phyloP scores from a whole-genome alignment of 2,797 vertebrate species.

The Chloroceryle inda region DNA sequence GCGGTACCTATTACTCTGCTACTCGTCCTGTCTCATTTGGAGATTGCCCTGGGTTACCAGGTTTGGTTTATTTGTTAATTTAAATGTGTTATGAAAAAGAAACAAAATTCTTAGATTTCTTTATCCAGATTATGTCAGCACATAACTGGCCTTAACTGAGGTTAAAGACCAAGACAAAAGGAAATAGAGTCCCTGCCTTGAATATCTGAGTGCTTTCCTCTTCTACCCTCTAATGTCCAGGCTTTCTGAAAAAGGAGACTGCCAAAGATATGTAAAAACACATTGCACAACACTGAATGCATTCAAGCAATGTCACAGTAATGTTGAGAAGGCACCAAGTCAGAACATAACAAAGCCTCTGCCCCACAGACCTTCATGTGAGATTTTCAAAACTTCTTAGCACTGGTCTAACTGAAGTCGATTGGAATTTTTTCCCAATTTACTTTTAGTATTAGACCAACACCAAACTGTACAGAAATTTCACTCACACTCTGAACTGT shows the following conservation, averaged over 20 bases:
- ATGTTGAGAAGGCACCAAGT: neutral
- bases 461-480: neutral
- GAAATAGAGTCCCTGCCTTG: neutral
- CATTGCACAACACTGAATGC: neutral
- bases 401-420: neutral
- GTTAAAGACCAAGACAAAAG: neutral
- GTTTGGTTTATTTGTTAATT: neutral
- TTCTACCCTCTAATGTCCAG: neutral
- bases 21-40: neutral
- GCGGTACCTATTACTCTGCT: neutral
- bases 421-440: neutral
- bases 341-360: neutral
- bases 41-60: neutral
- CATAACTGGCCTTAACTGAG: neutral
- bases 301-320: constrained; percentile 8
- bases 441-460: neutral
- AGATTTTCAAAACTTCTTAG: neutral
- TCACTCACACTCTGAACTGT: neutral
- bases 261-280: neutral
- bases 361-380: neutral
- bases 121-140: neutral
- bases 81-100: neutral
- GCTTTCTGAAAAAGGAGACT: neutral
- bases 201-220: neutral
- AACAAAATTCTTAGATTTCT: neutral